Base-by-base conservation (phyloP, 2,888 invertebrate species). In the Hipparchia semele region DNA sequence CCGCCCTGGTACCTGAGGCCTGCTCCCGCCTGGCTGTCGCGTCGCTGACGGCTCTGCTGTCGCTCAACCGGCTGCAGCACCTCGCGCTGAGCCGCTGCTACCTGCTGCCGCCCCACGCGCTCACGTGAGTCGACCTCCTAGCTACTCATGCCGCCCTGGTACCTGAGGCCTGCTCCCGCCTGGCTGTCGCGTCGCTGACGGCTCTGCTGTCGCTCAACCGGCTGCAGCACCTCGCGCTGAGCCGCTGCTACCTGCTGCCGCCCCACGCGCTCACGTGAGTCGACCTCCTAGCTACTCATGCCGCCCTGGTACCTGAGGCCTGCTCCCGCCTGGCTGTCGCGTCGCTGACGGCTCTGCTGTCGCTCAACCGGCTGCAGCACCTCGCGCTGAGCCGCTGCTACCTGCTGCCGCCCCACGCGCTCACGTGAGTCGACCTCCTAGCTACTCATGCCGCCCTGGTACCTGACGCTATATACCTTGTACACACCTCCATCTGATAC, bases 71-170 rank as follows among this genome's bases (percentile, higher is more conserved):
- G 39, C 89, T 98, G 6, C 96, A 98, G 82, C 97, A 97, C 84
- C 90, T 98, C 39, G 97, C 97, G 0, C 86, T 80, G 95, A 97
- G 89, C 95, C 97, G 97, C 62, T 96, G 98, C 71, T 98, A 98
- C 86, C 96, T 98, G 82, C 95, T 96, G 76, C 96, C 96, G 0
- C 96, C 96, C 10, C 90, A 95, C 4, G 93, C 95, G n/a, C 95
- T 97, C 77, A 89, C 95, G 97, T 97, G 23, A 68, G 68, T 56
- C 1, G 46, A 46, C 13, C 58, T 23, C 8, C 2, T 9, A 6
- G 23, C 39, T 39, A 39, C 39, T 39, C 5, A 39, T 39, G 5
- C 39, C 5, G 39, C 39, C 39, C 23, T 13, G 23, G 33, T 51
- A 51, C 51, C 51, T 39, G 39, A 23, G 23, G 23, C 23, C 90